Evolutionary conservation across 2,797 vertebrate species (phyloP), one percentile per base, ranked within the genome.

Genomic region (Heliangelus exortis): DNA sequence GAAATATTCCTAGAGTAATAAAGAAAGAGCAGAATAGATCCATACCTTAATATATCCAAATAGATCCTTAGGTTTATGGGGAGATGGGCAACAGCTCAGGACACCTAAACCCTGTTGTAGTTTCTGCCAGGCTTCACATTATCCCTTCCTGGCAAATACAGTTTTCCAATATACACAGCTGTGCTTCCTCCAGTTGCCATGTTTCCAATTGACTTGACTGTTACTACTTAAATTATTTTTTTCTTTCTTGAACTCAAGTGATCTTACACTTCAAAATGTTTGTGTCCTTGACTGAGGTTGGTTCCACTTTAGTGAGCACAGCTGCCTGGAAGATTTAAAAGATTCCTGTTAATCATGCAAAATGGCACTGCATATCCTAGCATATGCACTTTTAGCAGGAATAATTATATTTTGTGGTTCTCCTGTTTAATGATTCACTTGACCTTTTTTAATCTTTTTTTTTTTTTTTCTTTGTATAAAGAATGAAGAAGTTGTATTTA

Each of bases 121-220:
- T 57, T 87, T 84, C 58, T 89, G 41, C 67, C 36, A 68, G 29
- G 31, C 47, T n/a, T 75, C 4, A 8, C 8, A 4, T 71, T 36
- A 48, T 19, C 43, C 8, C 15, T 45, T n/a, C 28, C 26, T 45
- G 34, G n/a, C 7, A 75, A 85, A 71, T 8, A 21, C 26, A 66
- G 23, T 23, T 26, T 10, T 43, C 18, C 31, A 36, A 6, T 10
- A 31, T 29, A 5, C 29, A 39, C 3, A 57, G 19, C 19, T 57
- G 73, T 80, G 15, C 31, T 73, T 66, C 17, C 18, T 16, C 31
- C 7, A n/a, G 16, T 55, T 0, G 0, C 17, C 1, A 2, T 13
- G 7, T 45, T 86, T 86, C 71, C 58, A 29, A 53, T 10, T 58
- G 39, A 22, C 29, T 81, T 66, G 26, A 34, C 36, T 48, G 8